Evolutionary conservation across 2,113 vertebrate species (phyloP), one percentile per base, ranked within the genome.

Genomic region (Cromileptes altivelis): DNA sequence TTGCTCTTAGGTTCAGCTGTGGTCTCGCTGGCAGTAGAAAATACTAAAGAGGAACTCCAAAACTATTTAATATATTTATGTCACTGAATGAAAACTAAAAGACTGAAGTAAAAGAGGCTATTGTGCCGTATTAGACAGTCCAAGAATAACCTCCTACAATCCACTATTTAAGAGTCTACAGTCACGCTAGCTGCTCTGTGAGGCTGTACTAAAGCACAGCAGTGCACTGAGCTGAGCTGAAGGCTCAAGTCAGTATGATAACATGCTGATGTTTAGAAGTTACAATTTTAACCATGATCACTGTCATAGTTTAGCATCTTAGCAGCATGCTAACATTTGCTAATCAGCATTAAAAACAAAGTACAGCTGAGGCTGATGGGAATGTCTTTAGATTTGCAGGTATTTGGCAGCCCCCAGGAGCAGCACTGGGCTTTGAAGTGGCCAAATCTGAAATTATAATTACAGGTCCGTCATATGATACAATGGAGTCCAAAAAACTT

Each of bases 1-100:
- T 58, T 47, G 67, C 56, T 50, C 67, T 63, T 27, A 21, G 78
- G 56, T 77, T 72, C 37, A 62, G 62, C 63, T 70, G 50, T 5
- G 1, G 23, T 50, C 6, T 60, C 30, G 25, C 19, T 42, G 53
- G 8, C 21, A 53, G 45, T 1, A 33, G 58, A 19, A 42, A 70
- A 55, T 18, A 30, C 27, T 21, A 23, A n/a, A 37, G 21, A 15
- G 19, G 3, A 65, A 42, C 25, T 52, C 17, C 61, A 60, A 71
- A 72, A 50, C 5, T 3, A 37, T 47, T 57, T 57, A 45, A 45
- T 45, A 45, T 45, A 45, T 45, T 45, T 45, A 42, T 42, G 11
- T 45, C 11, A 45, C 42, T 13, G 40, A 50, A 42, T 73, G 4
- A 61, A 56, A 62, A 49, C 30, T 23, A 18, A 64, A 42, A 33